These are phyloP conservation scores for Ariolimax columbianus DNA, from an alignment of 2,888 invertebrate genomes.

Conservation along the genomic window DNA sequence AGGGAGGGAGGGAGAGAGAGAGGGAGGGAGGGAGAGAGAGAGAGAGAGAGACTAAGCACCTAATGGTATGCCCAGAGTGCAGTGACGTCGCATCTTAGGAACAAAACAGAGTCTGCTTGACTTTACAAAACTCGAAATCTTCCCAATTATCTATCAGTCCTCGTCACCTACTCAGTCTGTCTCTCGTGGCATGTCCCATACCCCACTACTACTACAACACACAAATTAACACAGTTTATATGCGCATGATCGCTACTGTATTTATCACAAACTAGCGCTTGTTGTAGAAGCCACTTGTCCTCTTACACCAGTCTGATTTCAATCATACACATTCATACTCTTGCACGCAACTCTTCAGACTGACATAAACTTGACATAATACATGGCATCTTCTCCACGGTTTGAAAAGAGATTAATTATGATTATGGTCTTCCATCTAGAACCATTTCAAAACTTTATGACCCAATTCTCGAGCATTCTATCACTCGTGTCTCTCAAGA, in stretches of 20 bases:
- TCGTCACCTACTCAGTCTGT: neutral
- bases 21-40: too few relatives aligned
- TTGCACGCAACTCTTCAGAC: neutral
- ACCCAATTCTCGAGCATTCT: too few relatives aligned
- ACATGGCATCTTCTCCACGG: neutral
- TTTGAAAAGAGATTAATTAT: neutral
- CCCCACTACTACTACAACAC: neutral
- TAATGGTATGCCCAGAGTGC: too few relatives aligned
- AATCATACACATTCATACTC: neutral
- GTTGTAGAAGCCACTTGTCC: neutral
- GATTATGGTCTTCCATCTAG: neutral
- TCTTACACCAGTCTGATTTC: neutral
- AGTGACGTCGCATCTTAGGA: too few relatives aligned
- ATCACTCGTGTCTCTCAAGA: too few relatives aligned
- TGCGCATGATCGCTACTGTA: neutral
- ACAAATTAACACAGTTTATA: conserved; percentile 27
- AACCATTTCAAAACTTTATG: neutral
- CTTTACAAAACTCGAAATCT: neutral
- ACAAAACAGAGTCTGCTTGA: neutral
- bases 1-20: too few relatives aligned
- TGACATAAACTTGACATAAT: neutral
- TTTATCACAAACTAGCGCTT: neutral
- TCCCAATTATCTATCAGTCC: neutral
- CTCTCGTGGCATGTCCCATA: neutral
- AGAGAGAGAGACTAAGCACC: too few relatives aligned